A percentile compares a stretch with the other conserved stretches of the same genome.
Evolutionary conservation across 1,140 invertebrate genomes (phyloP).

Genomic region (Bathynomus jamesi): DNA sequence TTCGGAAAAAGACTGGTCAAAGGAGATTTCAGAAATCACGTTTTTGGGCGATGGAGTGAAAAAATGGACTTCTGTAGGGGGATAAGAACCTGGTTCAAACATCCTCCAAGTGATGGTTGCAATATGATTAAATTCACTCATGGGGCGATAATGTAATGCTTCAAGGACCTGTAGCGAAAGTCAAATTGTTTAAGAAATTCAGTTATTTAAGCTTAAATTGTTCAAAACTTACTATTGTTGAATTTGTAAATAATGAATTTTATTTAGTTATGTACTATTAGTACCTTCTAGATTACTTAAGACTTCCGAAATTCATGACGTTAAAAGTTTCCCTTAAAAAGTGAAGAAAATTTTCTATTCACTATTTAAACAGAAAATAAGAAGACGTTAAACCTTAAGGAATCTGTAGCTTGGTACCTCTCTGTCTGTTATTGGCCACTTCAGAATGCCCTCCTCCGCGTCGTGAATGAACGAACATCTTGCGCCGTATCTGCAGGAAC

Average conservation of each 20-base stretch:
- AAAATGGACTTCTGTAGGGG: neutral
- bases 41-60: neutral
- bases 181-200: neutral
- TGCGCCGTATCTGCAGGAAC: slow-evolving; percentile 38
- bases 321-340: too few relatives aligned
- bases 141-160: neutral
- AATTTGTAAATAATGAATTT: too few relatives aligned
- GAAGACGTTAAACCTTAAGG: too few relatives aligned
- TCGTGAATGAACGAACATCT: slow-evolving; percentile 39
- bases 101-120: neutral
- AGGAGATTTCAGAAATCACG: too few relatives aligned
- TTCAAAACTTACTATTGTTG: too few relatives aligned
- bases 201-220: neutral
- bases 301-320: too few relatives aligned
- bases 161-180: neutral
- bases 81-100: neutral
- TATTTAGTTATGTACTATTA: too few relatives aligned
- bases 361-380: too few relatives aligned
- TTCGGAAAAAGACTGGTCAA: too few relatives aligned
- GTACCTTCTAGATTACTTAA: too few relatives aligned
- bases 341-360: too few relatives aligned
- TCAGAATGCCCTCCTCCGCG: slow-evolving; percentile 32
- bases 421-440: slow-evolving; percentile 33
- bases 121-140: neutral
- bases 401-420: too few relatives aligned